Evolutionary conservation across 2,888 invertebrate genomes (phyloP), one percentile per base, ranked within the genome.

Genomic region (Drosophila basisetae): DNA sequence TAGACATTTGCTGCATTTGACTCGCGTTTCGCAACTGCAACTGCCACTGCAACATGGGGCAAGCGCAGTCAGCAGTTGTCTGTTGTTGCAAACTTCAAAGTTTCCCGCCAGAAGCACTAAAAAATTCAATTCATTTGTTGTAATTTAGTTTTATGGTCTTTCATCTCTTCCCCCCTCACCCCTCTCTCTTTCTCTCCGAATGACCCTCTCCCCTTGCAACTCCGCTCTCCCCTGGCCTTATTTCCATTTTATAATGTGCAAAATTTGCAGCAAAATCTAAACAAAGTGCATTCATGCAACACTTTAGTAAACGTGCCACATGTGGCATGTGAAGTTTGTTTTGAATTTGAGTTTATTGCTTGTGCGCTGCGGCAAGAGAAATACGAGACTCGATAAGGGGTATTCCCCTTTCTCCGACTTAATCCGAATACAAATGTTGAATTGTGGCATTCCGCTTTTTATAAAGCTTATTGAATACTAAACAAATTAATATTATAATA

Each of bases 111-210:
- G 31, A 41, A 49, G 60, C 56, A 59, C 50, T 54, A 59, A 69
- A 56, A 58, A 49, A 22, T 47, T 16, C 47, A 68, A 47, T 62
- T 83, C 77, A 80, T 84, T 79, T 80, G 80, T 78, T 86, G 84
- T 68, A 80, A 86, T 82, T 84, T 80, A 70, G 78, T 82, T 78
- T 86, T 68, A 73, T 76, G 80, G 68, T 41, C 52, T 49, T 65
- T 69, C 67, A 64, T 18, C 50, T 7, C 49, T 16, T 16, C 25
- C 25, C 25, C 5, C 16, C 0, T 9, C 4, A n/a, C 2, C 13
- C 25, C 9, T 16, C 0, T 25, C 10, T 33, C 1, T 0, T 4
- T 22, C 16, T 16, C 16, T 16, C 54, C 13, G 35, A 35, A 35
- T 35, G 35, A 35, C 35, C 35, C 35, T 2, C 35, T 33, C 33